A percentile compares a stretch with the other conserved stretches of the same genome.
Evolutionary conservation across 1,140 invertebrate species (phyloP).

Genomic region (Lordiphosa stackelbergi): DNA sequence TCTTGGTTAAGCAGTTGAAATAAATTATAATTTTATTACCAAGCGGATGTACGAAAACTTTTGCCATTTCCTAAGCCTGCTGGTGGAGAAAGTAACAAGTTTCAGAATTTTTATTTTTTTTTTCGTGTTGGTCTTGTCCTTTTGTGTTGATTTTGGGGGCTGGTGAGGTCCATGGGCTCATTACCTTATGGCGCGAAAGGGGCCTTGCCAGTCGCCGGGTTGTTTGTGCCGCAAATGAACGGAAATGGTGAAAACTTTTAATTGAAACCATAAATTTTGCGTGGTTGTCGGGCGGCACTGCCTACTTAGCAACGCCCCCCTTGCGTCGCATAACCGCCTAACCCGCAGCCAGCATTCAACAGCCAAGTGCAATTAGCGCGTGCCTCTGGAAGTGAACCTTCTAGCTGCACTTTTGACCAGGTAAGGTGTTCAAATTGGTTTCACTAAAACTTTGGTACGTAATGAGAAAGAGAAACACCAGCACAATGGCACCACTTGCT

Average conservation of each 20-base stretch:
- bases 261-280: constrained; percentile 73
- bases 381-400: constrained; percentile 9
- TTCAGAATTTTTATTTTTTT: neutral
- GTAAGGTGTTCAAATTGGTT: constrained; percentile 29
- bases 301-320: constrained; percentile 21
- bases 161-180: constrained; percentile 54
- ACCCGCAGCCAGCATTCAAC: constrained; percentile 6
- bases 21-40: constrained; percentile 71
- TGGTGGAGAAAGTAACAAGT: constrained; percentile 1
- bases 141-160: constrained; percentile 23
- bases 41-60: constrained; percentile 62
- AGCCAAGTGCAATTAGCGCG: constrained; percentile 55
- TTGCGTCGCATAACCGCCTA: neutral
- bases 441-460: constrained; percentile 1
- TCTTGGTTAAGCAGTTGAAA: constrained; percentile 3
- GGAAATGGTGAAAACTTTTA: constrained; percentile 73
- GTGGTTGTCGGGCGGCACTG: constrained; percentile 59
- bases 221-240: constrained; percentile 41
- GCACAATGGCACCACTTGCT: neutral
- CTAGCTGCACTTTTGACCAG: constrained; percentile 56
- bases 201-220: constrained; percentile 52
- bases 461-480: constrained; percentile 1
- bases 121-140: constrained; percentile 19
- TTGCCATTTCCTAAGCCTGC: constrained; percentile 55
- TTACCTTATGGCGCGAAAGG: constrained; percentile 28